Evolutionary conservation across 2,797 vertebrate species (phyloP), one percentile per base, ranked within the genome.

Genomic region (Amphiprion clarkii): DNA sequence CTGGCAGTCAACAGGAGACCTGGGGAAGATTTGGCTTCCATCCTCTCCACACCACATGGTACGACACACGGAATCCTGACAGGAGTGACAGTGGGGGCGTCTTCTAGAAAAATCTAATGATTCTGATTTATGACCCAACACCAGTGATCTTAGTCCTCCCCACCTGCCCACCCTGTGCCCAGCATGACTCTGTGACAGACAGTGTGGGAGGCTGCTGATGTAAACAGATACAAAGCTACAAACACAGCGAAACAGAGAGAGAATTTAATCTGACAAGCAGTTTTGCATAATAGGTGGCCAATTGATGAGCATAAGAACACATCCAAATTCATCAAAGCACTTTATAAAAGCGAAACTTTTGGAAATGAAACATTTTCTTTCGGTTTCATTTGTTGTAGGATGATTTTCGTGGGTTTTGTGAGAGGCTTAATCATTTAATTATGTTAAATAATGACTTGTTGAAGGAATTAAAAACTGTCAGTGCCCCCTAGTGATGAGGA

Each of bases 401-500:
- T 9, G 0, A 19, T 51, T 53, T 16, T 4, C 2, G 31, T 44
- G 1, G n/a, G 1, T 21, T 60, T 7, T 27, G 48, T 33, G 2
- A 55, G 42, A 33, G 2, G 5, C 36, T 61, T 25, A 0, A 21
- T 3, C 16, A 16, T 44, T 14, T 44, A 16, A 11, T 65, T 2
- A 53, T 53, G 9, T 53, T 60, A 0, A 66, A 56, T 14, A 23
- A 19, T 69, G 0, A 59, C 13, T 42, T 13, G 1, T 9, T 46
- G 19, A 52, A 46, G 23, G 46, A 39, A 31, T 3, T 31, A 54
- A 51, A 54, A 74, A 69, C 11, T 77, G 44, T 71, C 61, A 81
- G 71, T 85, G 86, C 83, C 90, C 74, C 62, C 84, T 88, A 76
- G 74, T 81, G 83, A 33, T 48, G 8, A 57, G 27, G 53, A 76